Evolutionary conservation across 1,140 invertebrate species (phyloP), one percentile per base, ranked within the genome.

Genomic region (Nylanderia fulva): DNA sequence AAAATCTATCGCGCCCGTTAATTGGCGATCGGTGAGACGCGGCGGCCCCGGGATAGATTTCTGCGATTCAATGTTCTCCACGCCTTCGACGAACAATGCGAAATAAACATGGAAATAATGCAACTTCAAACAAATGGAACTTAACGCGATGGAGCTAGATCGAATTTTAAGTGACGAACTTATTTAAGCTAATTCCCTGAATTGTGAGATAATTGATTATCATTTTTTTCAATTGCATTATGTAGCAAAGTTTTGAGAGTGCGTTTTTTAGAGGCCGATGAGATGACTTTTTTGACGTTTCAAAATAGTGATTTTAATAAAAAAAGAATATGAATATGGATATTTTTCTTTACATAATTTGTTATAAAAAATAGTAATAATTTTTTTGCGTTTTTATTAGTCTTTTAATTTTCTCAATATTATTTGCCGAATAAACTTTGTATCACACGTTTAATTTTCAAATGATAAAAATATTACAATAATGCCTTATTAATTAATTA

Each of bases 1-100:
- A 82, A 71, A 71, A 72, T 82, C 66, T 72, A 72, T 71, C 63
- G 63, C 33, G 18, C 18, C 27, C 13, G n/a, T 54, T 82, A 82
- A 82, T 82, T 72, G 52, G 68, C 52, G 48, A 71, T 71, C 48
- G 52, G 18, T 58, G 52, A 82, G 42, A 82, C 66, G 33, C 11
- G 18, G 52, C 54, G 39, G 33, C 13, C 36, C 27, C 56, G 54
- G n/a, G n/a, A 72, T 60, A 27, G 18, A 56, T 56, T n/a, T 39
- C 27, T 63, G 15, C 42, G 21, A 64, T 77, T 48, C 11, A 36
- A 52, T 3, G 13, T 52, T 39, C n/a, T 36, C 1, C n/a, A 18
- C 42, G 11, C 15, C 24, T 21, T n/a, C 24, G 29, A 21, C 24
- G 29, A 79, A 66, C 52, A 68, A 39, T n/a, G 18, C 21, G 13